A percentile compares a stretch with the other conserved stretches of the same genome.
Evolutionary conservation across 2,888 invertebrate species (phyloP).

Genomic region (Coelinius sp.): DNA sequence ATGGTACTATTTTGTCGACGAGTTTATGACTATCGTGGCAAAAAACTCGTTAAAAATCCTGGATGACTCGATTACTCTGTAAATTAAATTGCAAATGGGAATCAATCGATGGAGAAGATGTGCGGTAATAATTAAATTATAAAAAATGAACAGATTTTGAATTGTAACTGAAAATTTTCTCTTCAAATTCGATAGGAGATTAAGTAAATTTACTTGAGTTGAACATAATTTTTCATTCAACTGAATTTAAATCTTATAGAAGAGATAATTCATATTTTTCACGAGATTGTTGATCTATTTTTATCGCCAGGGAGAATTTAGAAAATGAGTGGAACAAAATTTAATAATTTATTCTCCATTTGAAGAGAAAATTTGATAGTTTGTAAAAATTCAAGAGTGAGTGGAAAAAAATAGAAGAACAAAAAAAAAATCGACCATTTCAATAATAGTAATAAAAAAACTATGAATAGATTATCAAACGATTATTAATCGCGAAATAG

Average conservation of each 20-base stretch:
- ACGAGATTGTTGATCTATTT: constrained; percentile 60
- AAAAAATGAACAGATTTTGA: background rate
- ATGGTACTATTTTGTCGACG: constrained; percentile 95
- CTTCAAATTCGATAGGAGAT: constrained; percentile 2
- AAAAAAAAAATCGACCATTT: constrained; percentile 48
- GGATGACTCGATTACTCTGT: constrained; percentile 69
- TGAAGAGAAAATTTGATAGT: constrained; percentile 23
- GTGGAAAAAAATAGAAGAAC: constrained; percentile 47
- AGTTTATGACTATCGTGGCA: constrained; percentile 95
- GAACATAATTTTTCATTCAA: constrained; percentile 37
- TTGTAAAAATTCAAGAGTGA: background rate
- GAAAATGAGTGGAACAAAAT: constrained; percentile 26
- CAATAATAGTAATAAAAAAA: constrained; percentile 18
- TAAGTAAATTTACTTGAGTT: background rate
- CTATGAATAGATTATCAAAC: background rate
- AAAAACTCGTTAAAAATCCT: constrained; percentile 72
- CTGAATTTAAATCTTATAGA: constrained; percentile 60
- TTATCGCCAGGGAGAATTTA: constrained; percentile 31
- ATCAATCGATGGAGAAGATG: constrained; percentile 54
- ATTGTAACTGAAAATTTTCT: constrained; percentile 10
- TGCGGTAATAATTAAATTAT: constrained; percentile 50
- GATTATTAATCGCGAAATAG: constrained; percentile 28
- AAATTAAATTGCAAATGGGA: constrained; percentile 51
- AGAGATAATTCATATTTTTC: constrained; percentile 65
- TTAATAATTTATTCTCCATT: background rate